Percentiles rank a stretch among this genome's conserved stretches.
phyloP scores from a whole-genome alignment of 2,797 vertebrate species.

The Ptychadena robeensis region DNA sequence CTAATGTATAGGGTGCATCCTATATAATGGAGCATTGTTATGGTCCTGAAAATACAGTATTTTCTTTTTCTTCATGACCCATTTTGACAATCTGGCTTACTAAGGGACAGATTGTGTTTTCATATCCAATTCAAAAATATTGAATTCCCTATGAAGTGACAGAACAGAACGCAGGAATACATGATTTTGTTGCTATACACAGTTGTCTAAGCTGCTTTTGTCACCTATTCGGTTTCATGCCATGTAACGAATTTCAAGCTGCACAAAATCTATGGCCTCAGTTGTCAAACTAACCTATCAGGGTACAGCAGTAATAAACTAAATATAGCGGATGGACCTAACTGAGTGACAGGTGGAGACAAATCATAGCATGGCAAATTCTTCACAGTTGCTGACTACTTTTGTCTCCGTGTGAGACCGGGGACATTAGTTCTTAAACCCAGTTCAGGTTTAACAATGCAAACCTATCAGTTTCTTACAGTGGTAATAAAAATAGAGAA shows the following conservation, averaged over 20 bases:
- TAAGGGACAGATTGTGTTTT: constrained; percentile 3
- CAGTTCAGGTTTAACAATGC: constrained; percentile 18
- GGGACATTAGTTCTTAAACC: neutral
- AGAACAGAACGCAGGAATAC: constrained; percentile 23
- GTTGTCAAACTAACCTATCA: constrained; percentile 67
- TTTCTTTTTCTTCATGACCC: neutral
- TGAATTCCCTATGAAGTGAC: constrained; percentile 27
- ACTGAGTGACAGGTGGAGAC: constrained; percentile 56
- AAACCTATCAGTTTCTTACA: constrained; percentile 18
- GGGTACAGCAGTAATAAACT: constrained; percentile 62
- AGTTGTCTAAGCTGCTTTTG: constrained; percentile 30
- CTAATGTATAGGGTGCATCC: too few species aligned
- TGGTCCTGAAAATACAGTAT: too few species aligned
- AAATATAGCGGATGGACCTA: constrained; percentile 56
- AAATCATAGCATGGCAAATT: constrained; percentile 12
- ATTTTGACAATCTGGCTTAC: neutral
- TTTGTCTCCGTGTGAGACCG: constrained; percentile 8
- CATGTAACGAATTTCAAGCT: constrained; percentile 66
- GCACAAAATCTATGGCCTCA: constrained; percentile 33
- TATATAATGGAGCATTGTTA: too few species aligned
- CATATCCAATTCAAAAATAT: neutral
- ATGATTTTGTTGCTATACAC: constrained; percentile 40
- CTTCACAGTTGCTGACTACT: constrained; percentile 2
- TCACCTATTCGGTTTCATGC: constrained; percentile 62
- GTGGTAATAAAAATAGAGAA: constrained; percentile 24